These are phyloP conservation scores for Tachyglossus aculeatus DNA, from an alignment of 2,797 vertebrate genomes.

Conservation along the genomic window DNA sequence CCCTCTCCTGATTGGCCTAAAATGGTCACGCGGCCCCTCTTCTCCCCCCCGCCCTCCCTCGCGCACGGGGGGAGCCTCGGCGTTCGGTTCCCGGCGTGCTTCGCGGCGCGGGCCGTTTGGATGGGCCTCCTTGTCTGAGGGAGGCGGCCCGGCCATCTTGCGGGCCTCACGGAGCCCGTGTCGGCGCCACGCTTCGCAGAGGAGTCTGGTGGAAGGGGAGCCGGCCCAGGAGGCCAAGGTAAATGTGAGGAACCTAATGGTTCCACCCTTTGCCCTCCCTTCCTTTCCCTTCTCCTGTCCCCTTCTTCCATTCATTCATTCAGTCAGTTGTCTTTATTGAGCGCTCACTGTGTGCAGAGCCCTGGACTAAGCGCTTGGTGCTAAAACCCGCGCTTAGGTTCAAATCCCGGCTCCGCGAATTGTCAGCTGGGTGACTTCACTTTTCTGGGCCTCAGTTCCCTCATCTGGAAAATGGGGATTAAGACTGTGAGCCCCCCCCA, in stretches of 20 bases:
- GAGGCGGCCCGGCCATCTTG: accelerated
- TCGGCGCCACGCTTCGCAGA: background rate
- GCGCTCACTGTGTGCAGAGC: too few species aligned
- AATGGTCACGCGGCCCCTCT: accelerated
- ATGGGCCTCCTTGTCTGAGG: accelerated
- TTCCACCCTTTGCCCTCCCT: accelerated
- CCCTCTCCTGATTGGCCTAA: background rate
- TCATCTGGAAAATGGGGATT: too few species aligned
- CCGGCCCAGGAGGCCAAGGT: accelerated
- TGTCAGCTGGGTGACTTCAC: too few species aligned
- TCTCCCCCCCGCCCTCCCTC: background rate
- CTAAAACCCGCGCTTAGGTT: too few species aligned
- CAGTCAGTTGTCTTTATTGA: too few species aligned
- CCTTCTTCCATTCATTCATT: too few species aligned
- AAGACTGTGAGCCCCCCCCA: too few species aligned
- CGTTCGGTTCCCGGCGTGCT: constrained; percentile 47
- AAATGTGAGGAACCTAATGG: too few species aligned
- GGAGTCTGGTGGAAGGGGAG: background rate
- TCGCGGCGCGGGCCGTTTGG: constrained; percentile 58
- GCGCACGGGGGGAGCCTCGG: accelerated
- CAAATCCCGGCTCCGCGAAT: too few species aligned
- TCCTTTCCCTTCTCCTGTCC: too few species aligned
- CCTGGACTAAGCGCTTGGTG: too few species aligned
- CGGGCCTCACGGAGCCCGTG: accelerated
- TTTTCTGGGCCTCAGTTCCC: too few species aligned